Percentiles rank a stretch among this genome's conserved stretches.
Evolutionary conservation across 2,888 invertebrate species (phyloP).

Genomic region (Drosophila kanekoi): DNA sequence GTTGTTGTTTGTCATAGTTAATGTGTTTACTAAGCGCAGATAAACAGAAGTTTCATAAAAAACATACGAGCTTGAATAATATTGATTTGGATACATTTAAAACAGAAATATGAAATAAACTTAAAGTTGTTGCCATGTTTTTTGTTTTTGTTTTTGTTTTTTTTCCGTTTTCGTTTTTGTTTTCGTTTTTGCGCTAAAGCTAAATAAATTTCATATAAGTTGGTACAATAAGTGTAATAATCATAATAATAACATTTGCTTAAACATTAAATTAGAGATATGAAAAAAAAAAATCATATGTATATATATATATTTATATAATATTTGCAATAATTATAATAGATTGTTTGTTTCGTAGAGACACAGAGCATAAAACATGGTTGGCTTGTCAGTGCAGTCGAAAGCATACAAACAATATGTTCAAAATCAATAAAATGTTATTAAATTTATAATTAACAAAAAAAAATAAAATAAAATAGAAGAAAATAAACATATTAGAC

Average conservation of each 20-base stretch:
- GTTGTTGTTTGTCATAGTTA: constrained; percentile 8
- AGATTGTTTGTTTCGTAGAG: constrained; percentile 60
- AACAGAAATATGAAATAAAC: constrained; percentile 49
- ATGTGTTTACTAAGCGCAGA: constrained; percentile 39
- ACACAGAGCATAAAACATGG: constrained; percentile 55
- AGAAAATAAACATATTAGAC: neutral
- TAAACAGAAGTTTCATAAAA: constrained; percentile 26
- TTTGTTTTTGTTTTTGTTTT: constrained; percentile 36
- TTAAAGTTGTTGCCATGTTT: constrained; percentile 71
- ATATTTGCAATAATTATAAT: constrained; percentile 44
- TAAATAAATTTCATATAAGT: constrained; percentile 79
- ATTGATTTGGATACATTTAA: constrained; percentile 52
- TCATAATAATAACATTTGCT: constrained; percentile 76
- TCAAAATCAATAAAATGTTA: neutral
- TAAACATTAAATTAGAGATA: constrained; percentile 60
- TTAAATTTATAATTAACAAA: constrained; percentile 6
- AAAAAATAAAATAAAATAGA: constrained; percentile 1
- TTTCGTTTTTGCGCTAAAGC: constrained; percentile 72
- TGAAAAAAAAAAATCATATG: constrained; percentile 46
- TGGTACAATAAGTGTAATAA: constrained; percentile 65
- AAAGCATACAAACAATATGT: constrained; percentile 14
- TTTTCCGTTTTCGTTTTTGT: constrained; percentile 47
- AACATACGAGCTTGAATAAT: constrained; percentile 39
- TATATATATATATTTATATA: constrained; percentile 15
- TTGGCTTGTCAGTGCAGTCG: constrained; percentile 43